Evolutionary conservation across 2,113 vertebrate genomes (phyloP).

Genomic region (Procavia capensis): DNA sequence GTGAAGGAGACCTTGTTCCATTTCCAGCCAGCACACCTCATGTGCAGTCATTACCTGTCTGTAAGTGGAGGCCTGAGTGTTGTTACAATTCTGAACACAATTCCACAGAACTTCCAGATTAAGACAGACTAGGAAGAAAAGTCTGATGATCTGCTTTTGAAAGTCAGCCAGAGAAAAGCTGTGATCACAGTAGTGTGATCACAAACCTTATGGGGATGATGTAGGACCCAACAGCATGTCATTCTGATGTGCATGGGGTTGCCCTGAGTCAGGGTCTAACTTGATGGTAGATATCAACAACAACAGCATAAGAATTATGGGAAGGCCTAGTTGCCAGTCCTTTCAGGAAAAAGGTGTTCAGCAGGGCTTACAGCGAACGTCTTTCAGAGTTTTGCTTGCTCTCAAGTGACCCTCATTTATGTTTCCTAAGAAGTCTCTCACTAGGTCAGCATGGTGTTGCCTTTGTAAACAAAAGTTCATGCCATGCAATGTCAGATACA

Average conservation of each 20-base stretch:
- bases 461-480: slow-evolving; percentile 46
- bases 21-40: no score
- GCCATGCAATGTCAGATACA: not conserved
- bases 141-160: no score
- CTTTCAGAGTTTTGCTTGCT: slow-evolving; percentile 39
- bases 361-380: not conserved
- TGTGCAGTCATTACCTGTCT: no score
- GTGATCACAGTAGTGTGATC: no score
- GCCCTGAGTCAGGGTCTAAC: not conserved
- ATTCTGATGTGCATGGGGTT: not conserved
- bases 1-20: no score
- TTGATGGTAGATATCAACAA: not conserved
- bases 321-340: not conserved
- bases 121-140: no score
- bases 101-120: no score
- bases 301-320: not conserved
- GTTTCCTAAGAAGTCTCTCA: not conserved
- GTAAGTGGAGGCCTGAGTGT: no score
- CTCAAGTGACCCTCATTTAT: not conserved
- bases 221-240: not conserved
- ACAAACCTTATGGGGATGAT: not conserved
- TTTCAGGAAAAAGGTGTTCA: not conserved
- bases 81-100: no score
- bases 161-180: no score
- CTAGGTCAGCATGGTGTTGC: not conserved